These are phyloP conservation scores for Neoniphon sammara DNA, from an alignment of 2,797 vertebrate genomes.

Conservation along the genomic window DNA sequence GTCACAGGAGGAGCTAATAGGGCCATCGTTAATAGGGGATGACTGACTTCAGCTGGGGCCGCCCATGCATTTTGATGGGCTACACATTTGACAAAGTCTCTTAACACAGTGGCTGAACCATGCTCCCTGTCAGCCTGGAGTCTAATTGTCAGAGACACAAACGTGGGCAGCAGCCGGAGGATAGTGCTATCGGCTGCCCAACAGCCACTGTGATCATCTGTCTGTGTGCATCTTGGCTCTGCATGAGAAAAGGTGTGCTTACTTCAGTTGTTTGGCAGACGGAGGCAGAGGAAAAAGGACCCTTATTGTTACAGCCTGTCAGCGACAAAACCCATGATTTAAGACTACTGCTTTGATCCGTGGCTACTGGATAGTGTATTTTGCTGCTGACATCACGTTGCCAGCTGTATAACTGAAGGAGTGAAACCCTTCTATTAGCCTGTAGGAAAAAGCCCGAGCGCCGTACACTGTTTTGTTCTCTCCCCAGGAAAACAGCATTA, in stretches of 20 bases:
- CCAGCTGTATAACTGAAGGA: constrained; percentile 65
- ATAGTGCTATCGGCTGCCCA: constrained; percentile 73
- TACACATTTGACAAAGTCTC: constrained; percentile 83
- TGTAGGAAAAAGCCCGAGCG: constrained; percentile 63
- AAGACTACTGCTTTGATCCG: constrained; percentile 72
- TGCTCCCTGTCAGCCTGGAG: constrained; percentile 78
- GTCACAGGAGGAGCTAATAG: constrained; percentile 78
- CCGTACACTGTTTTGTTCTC: constrained; percentile 71
- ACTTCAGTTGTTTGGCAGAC: constrained; percentile 68
- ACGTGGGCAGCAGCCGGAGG: constrained; percentile 72
- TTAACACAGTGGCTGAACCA: constrained; percentile 75
- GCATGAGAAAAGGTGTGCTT: constrained; percentile 65
- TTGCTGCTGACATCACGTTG: constrained; percentile 70
- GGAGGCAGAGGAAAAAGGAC: constrained; percentile 59
- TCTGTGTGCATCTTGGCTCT: constrained; percentile 69
- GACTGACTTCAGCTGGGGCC: constrained; percentile 82
- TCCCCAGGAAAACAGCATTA: constrained; percentile 75
- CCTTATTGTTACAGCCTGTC: constrained; percentile 75
- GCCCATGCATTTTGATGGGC: constrained; percentile 78
- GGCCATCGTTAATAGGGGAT: constrained; percentile 81
- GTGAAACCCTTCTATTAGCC: constrained; percentile 77
- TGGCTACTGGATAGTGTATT: constrained; percentile 65
- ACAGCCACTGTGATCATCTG: constrained; percentile 76
- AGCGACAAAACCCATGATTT: constrained; percentile 72
- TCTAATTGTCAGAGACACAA: constrained; percentile 82